These are phyloP conservation scores for Ammodytes marinus DNA, from an alignment of 2,113 vertebrate genomes.

Conservation along the genomic window DNA sequence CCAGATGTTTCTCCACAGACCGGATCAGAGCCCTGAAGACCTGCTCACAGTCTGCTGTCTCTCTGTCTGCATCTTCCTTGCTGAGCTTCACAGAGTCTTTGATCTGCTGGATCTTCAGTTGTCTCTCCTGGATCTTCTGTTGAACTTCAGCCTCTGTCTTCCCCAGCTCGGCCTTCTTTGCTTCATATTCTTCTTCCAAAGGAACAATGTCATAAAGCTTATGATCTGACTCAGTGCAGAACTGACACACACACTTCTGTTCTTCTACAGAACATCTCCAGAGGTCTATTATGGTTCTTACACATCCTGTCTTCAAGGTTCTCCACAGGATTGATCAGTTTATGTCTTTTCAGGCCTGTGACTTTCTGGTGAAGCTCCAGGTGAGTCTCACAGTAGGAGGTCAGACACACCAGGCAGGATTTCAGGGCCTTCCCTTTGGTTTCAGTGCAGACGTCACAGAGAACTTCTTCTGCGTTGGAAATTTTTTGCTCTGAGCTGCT, in stretches of 20 bases:
- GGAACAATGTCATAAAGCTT: background rate
- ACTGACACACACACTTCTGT: constrained; percentile 3
- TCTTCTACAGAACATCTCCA: constrained; percentile 32
- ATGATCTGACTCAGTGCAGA: background rate
- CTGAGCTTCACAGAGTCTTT: background rate
- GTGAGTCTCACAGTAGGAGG: background rate
- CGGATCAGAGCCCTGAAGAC: constrained; percentile 5
- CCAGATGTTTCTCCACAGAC: background rate
- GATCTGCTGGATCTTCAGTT: background rate
- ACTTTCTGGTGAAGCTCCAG: constrained; percentile 13
- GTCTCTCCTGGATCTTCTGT: background rate
- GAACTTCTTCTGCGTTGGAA: background rate
- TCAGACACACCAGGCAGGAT: background rate
- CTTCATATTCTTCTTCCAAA: background rate
- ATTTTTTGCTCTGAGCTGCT: background rate
- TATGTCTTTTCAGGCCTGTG: constrained; percentile 14
- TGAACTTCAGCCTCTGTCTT: background rate
- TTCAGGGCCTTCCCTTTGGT: background rate
- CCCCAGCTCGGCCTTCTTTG: background rate
- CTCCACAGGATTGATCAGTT: constrained; percentile 16
- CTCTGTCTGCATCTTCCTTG: background rate
- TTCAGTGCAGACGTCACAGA: background rate
- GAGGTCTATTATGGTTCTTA: background rate
- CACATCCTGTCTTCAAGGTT: constrained; percentile 19
- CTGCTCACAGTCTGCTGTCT: background rate